A percentile compares a stretch with the other conserved stretches of the same genome.
phyloP scores from a whole-genome alignment of 1,140 invertebrate genomes.

The Sycobia sp. region DNA sequence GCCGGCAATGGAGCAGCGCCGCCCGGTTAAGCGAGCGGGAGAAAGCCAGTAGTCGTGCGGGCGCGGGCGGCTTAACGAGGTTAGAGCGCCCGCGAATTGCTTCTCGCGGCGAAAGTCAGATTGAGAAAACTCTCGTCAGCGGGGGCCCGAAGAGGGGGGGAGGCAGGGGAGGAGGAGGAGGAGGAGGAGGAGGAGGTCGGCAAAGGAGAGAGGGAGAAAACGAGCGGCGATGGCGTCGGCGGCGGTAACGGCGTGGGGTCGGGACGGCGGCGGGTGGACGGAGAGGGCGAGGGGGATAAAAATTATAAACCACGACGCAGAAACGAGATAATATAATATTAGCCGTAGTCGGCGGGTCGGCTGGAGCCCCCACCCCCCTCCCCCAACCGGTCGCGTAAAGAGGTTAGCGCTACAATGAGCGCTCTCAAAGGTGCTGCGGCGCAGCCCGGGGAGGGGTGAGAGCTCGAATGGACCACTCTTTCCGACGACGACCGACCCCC shows the following conservation, averaged over 20 bases:
- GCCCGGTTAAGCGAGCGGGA: conserved; percentile 6
- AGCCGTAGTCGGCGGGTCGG: conserved; percentile 39
- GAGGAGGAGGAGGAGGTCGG: background rate
- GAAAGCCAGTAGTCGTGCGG: conserved; percentile 25
- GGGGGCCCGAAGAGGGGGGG: conserved; percentile 6
- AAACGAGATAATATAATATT: conserved; percentile 62
- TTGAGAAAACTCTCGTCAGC: conserved; percentile 51
- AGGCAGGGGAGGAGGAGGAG: conserved; percentile 4
- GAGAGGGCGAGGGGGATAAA: conserved; percentile 40
- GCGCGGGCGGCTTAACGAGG: conserved; percentile 46
- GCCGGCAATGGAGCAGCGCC: background rate
- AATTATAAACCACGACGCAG: conserved; percentile 56
- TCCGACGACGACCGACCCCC: too few relatives aligned
- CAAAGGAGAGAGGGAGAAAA: conserved; percentile 5
- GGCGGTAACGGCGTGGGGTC: too few relatives aligned
- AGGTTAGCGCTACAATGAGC: conserved; percentile 52
- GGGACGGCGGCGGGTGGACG: too few relatives aligned
- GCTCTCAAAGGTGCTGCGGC: conserved; percentile 19
- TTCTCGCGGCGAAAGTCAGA: conserved; percentile 51
- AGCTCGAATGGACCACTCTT: background rate
- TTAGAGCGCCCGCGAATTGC: conserved; percentile 57
- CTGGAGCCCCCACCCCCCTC: conserved; percentile 47
- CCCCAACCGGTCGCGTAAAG: too few relatives aligned
- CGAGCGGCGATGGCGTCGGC: too few relatives aligned
- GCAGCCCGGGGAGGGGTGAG: background rate